Base-by-base conservation (phyloP, 2,888 invertebrate genomes). In the Petrolisthes cinctipes region DNA sequence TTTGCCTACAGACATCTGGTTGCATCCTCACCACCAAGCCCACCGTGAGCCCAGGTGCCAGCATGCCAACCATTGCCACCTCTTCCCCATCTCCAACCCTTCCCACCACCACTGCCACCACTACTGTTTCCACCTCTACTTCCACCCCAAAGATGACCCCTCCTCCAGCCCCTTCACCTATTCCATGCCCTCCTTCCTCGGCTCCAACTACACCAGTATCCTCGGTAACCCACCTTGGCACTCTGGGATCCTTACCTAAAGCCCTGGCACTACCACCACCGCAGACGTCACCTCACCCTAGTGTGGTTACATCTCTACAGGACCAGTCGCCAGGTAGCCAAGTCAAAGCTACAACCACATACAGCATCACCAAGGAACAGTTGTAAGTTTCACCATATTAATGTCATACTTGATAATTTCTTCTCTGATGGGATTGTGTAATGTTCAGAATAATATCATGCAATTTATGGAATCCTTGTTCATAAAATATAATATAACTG, bases 311-410 rank as follows among this genome's bases (percentile, higher is more conserved):
- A 7, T 71, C 79, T 57, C 57, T 54, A 71, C 84, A 84, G 23
- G 87, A 88, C 51, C 87, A 88, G 53, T 88, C 84, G 7, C 83
- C 83, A 61, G 57, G 81, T 57, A 75, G 71, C 20, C 73, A 81
- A 14, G 71, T 79, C n/a, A 66, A 79, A 17, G 51, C 79, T 54
- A 11, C 61, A 14, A 56, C 71, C 56, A 51, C 87, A 51, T 83
- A 82, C 71, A 85, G 85, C 51, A 82, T 89, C 56, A 89, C 89
- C 66, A 87, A 85, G 75, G 89, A 89, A 75, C 87, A 89, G 75
- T 57, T 89, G 89, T 89, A 78, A 88, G 89, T 88, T 9, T 1
- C 54, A 5, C 37, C 37, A 37, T 37, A 37, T 37, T 80, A 14
- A 80, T 80, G 37, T 80, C 17, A 17, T 14, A 61, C 11, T 9